A percentile compares a stretch with the other conserved stretches of the same genome.
phyloP scores from a whole-genome alignment of 2,888 invertebrate species.

The Synergus itoensis region DNA sequence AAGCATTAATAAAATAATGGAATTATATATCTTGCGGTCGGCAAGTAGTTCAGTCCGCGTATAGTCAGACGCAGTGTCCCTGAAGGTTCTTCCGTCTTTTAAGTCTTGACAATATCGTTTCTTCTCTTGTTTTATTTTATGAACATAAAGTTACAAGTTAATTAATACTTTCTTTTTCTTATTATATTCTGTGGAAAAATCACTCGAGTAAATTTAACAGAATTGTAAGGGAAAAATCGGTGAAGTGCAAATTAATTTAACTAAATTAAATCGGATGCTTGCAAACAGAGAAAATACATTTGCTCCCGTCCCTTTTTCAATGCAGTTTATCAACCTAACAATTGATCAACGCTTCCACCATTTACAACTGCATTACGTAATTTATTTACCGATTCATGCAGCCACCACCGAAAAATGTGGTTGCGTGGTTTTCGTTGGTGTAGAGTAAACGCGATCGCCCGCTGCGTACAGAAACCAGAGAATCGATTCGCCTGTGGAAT shows the following conservation, averaged over 20 bases:
- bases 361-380: slow-evolving; percentile 18
- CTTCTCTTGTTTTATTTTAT: not conserved
- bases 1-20: not conserved
- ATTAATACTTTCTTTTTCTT: no score
- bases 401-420: not conserved
- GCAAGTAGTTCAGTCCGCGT: not conserved
- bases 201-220: not conserved
- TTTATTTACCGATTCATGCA: not conserved
- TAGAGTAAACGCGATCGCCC: slow-evolving; percentile 7
- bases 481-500: slow-evolving; percentile 24
- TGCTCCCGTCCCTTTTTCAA: not conserved
- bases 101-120: not conserved
- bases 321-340: slow-evolving; percentile 14
- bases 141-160: not conserved
- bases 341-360: slow-evolving; percentile 48
- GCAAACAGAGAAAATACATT: slow-evolving; percentile 7
- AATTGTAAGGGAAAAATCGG: not conserved
- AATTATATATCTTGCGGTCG: not conserved
- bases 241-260: not conserved
- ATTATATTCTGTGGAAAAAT: no score
- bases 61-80: not conserved
- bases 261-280: not conserved
- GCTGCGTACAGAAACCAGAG: not conserved
- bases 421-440: not conserved
- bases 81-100: not conserved